Percentiles rank a stretch among this genome's conserved stretches.
Conservation (phyloP, 2,888 invertebrate species). For the Geotrupes spiniger region DNA sequence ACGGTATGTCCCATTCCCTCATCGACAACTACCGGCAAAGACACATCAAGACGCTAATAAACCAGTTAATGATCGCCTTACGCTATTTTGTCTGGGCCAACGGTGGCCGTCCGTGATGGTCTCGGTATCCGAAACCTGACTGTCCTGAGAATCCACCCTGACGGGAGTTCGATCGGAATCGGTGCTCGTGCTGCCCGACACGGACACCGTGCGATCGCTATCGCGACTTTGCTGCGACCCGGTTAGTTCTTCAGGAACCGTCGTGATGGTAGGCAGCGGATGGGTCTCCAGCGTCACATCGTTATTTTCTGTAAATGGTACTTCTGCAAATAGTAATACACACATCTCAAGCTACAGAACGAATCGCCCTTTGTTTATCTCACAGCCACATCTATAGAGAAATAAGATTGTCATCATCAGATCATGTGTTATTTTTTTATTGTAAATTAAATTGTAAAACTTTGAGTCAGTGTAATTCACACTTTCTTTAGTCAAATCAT, state of each 20-base stretch:
- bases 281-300: constrained; percentile 57
- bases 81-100: constrained; percentile 82
- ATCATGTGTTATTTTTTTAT: too few species aligned
- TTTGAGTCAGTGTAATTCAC: too few species aligned
- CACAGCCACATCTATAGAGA: too few species aligned
- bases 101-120: constrained; percentile 52
- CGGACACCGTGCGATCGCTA: constrained; percentile 68
- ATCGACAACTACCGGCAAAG: constrained; percentile 65
- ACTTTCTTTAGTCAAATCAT: too few species aligned
- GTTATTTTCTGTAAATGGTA: constrained; percentile 45
- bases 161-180: constrained; percentile 82
- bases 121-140: constrained; percentile 67
- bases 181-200: constrained; percentile 69
- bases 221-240: constrained; percentile 65
- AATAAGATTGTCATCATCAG: too few species aligned
- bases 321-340: constrained; percentile 38
- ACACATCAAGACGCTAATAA: neutral
- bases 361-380: too few species aligned
- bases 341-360: too few species aligned
- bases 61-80: constrained; percentile 45
- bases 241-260: constrained; percentile 50
- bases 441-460: too few species aligned
- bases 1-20: constrained; percentile 98
- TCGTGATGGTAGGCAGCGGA: constrained; percentile 44
- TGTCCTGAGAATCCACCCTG: constrained; percentile 79